A percentile compares a stretch with the other conserved stretches of the same genome.
phyloP scores from a whole-genome alignment of 2,888 invertebrate genomes.

The Celastrina argiolus region DNA sequence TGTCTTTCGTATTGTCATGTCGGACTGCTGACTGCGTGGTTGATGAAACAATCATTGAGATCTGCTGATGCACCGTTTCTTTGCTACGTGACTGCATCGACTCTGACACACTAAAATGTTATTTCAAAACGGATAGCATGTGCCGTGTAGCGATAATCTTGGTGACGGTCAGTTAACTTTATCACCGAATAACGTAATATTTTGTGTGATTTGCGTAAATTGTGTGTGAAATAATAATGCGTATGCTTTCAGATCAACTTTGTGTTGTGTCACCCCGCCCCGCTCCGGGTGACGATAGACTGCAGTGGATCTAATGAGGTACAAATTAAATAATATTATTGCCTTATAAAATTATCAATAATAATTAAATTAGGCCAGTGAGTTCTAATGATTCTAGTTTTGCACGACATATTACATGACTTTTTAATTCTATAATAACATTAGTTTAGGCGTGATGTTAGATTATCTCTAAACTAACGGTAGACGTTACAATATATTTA shows the following conservation, averaged over 20 bases:
- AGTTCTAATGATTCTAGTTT: too few relatives aligned
- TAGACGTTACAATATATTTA: too few relatives aligned
- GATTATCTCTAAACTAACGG: too few relatives aligned
- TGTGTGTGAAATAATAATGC: slow-evolving; percentile 31
- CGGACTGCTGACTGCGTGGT: slow-evolving; percentile 24
- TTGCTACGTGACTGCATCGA: slow-evolving; percentile 43
- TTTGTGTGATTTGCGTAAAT: slow-evolving; percentile 4
- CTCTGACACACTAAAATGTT: slow-evolving; percentile 41
- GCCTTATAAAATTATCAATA: too few relatives aligned
- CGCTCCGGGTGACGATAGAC: slow-evolving; percentile 58
- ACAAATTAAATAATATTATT: too few relatives aligned
- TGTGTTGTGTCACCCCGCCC: slow-evolving; percentile 42
- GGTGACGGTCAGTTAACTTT: slow-evolving; percentile 54
- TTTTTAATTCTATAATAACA: too few relatives aligned
- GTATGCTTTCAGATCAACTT: slow-evolving; percentile 30
- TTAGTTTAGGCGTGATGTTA: too few relatives aligned
- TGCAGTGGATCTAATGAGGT: slow-evolving; percentile 62
- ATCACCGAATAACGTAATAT: slow-evolving; percentile 22
- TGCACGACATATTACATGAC: too few relatives aligned
- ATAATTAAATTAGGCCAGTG: too few relatives aligned
- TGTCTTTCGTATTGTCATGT: neutral
- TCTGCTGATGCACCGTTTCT: slow-evolving; percentile 31
- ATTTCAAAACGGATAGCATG: slow-evolving; percentile 48
- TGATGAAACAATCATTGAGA: slow-evolving; percentile 34
- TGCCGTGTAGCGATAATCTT: slow-evolving; percentile 48